phyloP scores from a whole-genome alignment of 2,888 invertebrate species.

The Lepas anatifera region DNA sequence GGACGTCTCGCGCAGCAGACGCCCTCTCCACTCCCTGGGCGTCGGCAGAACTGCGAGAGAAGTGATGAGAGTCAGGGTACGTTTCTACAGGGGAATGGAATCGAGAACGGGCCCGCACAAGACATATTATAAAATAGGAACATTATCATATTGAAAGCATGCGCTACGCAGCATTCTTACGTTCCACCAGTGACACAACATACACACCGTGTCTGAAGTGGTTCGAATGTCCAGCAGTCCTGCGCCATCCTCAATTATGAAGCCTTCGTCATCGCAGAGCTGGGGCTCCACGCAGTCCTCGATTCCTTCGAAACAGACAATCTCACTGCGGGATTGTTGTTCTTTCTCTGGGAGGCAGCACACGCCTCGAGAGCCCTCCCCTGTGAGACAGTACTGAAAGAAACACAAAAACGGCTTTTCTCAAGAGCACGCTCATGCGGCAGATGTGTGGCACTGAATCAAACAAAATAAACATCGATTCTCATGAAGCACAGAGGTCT shows the following conservation, averaged over 20 bases:
- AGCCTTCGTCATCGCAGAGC: conserved; percentile 20
- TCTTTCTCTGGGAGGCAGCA: neutral
- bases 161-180: no score
- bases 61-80: neutral
- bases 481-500: no score
- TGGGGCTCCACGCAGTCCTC: conserved; percentile 18
- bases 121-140: neutral
- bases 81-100: neutral
- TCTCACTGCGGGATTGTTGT: neutral
- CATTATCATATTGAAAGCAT: neutral
- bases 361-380: neutral
- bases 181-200: no score
- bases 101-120: neutral
- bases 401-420: no score
- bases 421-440: no score
- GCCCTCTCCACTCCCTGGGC: neutral
- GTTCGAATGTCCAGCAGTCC: no score
- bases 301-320: neutral
- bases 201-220: no score
- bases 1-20: neutral
- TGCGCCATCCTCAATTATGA: conserved; percentile 16
- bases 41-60: neutral
- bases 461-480: no score
- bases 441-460: no score
- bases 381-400: conserved; percentile 3